Percentiles rank a stretch among this genome's conserved stretches.
Evolutionary conservation across 2,797 vertebrate genomes (phyloP).

Genomic region (Borostomias antarcticus): DNA sequence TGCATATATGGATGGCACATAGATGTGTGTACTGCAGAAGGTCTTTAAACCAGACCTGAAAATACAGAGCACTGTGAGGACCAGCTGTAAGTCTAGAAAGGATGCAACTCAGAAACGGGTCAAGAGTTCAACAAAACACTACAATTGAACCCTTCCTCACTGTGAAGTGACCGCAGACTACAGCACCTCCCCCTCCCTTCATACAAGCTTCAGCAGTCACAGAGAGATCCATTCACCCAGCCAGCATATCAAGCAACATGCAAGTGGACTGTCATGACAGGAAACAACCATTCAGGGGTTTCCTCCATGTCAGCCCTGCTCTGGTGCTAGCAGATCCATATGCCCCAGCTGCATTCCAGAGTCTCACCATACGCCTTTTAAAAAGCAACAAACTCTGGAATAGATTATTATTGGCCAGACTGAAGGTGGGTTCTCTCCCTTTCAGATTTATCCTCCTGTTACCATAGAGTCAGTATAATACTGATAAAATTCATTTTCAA

Average conservation of each 20-base stretch:
- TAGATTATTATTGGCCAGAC: conserved; percentile 52
- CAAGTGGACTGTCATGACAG: conserved; percentile 16
- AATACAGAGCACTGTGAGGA: conserved; percentile 6
- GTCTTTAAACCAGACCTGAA: conserved; percentile 25
- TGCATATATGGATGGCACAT: conserved; percentile 46
- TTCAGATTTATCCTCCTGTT: conserved; percentile 75
- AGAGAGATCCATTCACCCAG: conserved; percentile 22
- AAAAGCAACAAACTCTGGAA: conserved; percentile 57
- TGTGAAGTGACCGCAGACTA: conserved; percentile 10
- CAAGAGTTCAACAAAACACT: background rate
- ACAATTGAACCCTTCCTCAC: background rate
- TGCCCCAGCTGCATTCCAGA: conserved; percentile 65
- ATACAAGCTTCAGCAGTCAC: conserved; percentile 20
- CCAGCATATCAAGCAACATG: conserved; percentile 11
- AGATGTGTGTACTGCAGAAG: conserved; percentile 22
- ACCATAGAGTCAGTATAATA: conserved; percentile 83
- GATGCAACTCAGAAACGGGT: background rate
- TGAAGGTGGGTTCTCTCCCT: conserved; percentile 58
- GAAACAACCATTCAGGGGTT: conserved; percentile 36
- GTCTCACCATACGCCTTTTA: conserved; percentile 45
- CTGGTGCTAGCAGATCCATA: conserved; percentile 32
- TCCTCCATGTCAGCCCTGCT: conserved; percentile 27
- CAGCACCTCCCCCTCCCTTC: background rate
- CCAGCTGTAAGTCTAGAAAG: background rate
- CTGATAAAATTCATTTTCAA: conserved; percentile 80